Percentiles rank a stretch among this genome's conserved stretches.
Evolutionary conservation across 30 jellyfish, hydroid and myxozoan species (phyloP).

Genomic region (Sanderia malayensis): DNA sequence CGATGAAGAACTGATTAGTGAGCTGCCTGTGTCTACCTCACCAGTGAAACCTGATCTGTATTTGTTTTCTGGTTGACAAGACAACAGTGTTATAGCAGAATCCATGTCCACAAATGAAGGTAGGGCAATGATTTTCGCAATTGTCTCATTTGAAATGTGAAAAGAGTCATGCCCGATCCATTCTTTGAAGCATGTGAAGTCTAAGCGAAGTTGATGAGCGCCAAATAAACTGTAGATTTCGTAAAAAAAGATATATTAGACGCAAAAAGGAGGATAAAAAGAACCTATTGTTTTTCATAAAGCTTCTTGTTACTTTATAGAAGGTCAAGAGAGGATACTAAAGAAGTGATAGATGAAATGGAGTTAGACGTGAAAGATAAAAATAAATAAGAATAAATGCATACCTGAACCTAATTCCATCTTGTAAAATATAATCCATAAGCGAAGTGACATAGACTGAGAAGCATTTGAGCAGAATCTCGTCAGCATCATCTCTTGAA

Average conservation of each 20-base stretch:
- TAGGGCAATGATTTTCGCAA: slow-evolving; percentile 13
- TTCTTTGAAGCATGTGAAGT: slow-evolving; percentile 19
- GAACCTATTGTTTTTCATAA: no score
- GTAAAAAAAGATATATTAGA: no score
- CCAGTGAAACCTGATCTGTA: slow-evolving; percentile 23
- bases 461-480: slow-evolving; percentile 25
- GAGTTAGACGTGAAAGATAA: no score
- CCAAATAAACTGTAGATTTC: slow-evolving; percentile 42
- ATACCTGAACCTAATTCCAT: slow-evolving; percentile 57
- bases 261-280: no score
- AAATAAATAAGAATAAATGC: background rate
- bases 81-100: slow-evolving; percentile 37
- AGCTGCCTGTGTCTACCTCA: slow-evolving; percentile 28
- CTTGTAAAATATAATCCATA: slow-evolving; percentile 48
- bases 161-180: slow-evolving; percentile 40
- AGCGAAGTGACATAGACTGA: slow-evolving; percentile 36
- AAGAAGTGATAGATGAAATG: no score
- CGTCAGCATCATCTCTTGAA: slow-evolving; percentile 29
- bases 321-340: no score
- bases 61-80: slow-evolving; percentile 61
- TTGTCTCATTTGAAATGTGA: slow-evolving; percentile 23
- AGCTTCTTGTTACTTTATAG: no score
- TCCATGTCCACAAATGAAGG: slow-evolving; percentile 28
- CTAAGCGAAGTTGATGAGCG: slow-evolving; percentile 51
- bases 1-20: slow-evolving; percentile 43